Evolutionary conservation across 2,888 invertebrate species (phyloP).

Genomic region (Coleophora deauratella): DNA sequence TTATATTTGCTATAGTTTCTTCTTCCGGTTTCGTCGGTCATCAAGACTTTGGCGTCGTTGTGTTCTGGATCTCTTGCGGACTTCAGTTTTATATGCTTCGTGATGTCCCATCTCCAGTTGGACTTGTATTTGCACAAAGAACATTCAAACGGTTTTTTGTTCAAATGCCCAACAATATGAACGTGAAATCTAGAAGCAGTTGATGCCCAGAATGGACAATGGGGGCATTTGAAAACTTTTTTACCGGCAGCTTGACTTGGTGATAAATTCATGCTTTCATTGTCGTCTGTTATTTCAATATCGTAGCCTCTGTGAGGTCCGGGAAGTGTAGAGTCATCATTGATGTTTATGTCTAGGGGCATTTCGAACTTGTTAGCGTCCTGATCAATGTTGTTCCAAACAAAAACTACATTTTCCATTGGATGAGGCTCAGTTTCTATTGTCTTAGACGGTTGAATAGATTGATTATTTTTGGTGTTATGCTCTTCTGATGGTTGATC

Average conservation of each 20-base stretch:
- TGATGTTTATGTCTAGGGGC: conserved; percentile 58
- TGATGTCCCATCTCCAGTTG: conserved; percentile 98
- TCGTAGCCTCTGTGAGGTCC: conserved; percentile 47
- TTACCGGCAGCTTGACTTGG: conserved; percentile 78
- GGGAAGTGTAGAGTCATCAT: conserved; percentile 61
- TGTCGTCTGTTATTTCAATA: conserved; percentile 50
- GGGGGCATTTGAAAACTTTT: conserved; percentile 93
- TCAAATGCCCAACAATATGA: conserved; percentile 93
- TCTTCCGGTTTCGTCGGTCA: conserved; percentile 93
- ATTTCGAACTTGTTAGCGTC: conserved; percentile 50
- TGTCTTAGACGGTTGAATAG: conserved; percentile 35
- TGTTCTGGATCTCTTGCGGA: conserved; percentile 89
- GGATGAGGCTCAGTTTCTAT: conserved; percentile 76
- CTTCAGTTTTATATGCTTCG: conserved; percentile 94
- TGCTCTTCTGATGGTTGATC: conserved; percentile 37
- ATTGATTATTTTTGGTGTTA: conserved; percentile 45
- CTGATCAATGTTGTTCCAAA: conserved; percentile 82
- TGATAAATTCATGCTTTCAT: conserved; percentile 76
- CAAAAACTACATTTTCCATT: conserved; percentile 87
- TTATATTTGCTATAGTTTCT: conserved; percentile 95
- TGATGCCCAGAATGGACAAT: conserved; percentile 93
- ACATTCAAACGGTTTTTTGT: conserved; percentile 96
- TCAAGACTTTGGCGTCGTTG: conserved; percentile 85
- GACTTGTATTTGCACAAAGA: conserved; percentile 94
- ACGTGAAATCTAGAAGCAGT: conserved; percentile 95